Conservation (phyloP, 2,888 invertebrate species). For the Crematogaster levior region DNA sequence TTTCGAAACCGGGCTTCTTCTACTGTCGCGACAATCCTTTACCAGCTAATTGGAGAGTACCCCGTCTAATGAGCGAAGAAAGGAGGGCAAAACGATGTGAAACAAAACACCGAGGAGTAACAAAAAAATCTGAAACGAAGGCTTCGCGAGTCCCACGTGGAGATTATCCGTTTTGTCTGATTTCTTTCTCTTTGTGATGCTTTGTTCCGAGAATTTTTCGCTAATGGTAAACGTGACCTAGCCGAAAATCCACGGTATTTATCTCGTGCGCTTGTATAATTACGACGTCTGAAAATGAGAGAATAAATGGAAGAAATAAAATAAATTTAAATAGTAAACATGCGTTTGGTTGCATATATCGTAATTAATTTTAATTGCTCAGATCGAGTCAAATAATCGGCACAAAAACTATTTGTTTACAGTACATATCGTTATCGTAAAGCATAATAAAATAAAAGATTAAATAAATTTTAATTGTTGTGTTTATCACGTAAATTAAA, state of each 20-base stretch:
- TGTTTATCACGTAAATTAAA: background rate
- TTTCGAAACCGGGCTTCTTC: constrained; percentile 31
- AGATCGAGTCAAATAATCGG: constrained; percentile 27
- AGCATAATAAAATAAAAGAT: constrained; percentile 30
- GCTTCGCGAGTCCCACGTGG: constrained; percentile 26
- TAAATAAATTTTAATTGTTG: constrained; percentile 38
- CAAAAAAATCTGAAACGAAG: constrained; percentile 40
- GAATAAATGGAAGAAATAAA: constrained; percentile 3
- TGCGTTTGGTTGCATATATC: background rate
- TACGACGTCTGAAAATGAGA: background rate
- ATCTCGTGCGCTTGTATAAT: constrained; percentile 14
- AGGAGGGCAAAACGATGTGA: constrained; percentile 39
- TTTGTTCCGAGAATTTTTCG: constrained; percentile 35
- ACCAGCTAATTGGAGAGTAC: constrained; percentile 64
- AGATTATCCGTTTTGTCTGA: constrained; percentile 47
- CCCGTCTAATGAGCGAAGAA: constrained; percentile 60
- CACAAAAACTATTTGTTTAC: constrained; percentile 26
- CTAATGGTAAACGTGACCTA: constrained; percentile 12
- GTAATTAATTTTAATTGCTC: constrained; percentile 39
- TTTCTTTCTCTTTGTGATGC: constrained; percentile 45
- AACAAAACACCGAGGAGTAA: constrained; percentile 39
- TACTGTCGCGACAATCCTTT: constrained; percentile 54
- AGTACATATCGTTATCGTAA: constrained; percentile 14
- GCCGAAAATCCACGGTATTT: constrained; percentile 25
- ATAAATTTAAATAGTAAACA: constrained; percentile 39